These are phyloP conservation scores for Kobus ellipsiprymnus DNA, from an alignment of 2,113 vertebrate genomes.

Conservation along the genomic window DNA sequence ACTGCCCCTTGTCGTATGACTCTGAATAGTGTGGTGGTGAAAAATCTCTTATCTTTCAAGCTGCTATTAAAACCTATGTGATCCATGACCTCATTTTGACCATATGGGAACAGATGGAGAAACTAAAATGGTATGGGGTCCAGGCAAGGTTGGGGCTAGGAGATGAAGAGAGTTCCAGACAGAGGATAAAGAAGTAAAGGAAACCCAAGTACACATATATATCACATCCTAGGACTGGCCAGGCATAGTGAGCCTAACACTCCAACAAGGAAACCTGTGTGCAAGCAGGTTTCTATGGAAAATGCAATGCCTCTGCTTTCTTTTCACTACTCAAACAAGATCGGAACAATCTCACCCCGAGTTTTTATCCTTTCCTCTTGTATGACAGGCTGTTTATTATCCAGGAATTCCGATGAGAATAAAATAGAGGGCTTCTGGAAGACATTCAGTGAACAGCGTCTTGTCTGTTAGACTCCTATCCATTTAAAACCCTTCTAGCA, in stretches of 20 bases:
- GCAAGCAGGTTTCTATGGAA: neutral
- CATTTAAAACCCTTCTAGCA: neutral
- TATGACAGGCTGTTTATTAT: neutral
- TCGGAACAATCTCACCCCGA: neutral
- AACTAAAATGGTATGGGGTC: neutral
- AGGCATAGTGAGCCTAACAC: neutral
- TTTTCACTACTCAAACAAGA: neutral
- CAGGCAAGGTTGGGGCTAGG: neutral
- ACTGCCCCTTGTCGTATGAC: neutral
- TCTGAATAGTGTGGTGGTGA: neutral
- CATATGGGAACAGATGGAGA: neutral
- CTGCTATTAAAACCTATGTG: neutral
- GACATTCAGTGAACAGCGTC: neutral
- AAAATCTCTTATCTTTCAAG: neutral
- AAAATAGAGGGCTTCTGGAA: neutral
- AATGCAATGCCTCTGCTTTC: neutral
- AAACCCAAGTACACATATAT: neutral
- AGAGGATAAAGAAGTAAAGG: neutral
- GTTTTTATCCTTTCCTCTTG: neutral
- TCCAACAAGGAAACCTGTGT: neutral
- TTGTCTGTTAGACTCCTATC: neutral
- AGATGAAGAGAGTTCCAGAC: neutral
- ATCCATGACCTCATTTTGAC: neutral
- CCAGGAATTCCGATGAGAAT: neutral
- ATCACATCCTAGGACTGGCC: neutral